These are phyloP conservation scores for Epinephelus lanceolatus DNA, from an alignment of 2,113 vertebrate genomes.

Conservation along the genomic window DNA sequence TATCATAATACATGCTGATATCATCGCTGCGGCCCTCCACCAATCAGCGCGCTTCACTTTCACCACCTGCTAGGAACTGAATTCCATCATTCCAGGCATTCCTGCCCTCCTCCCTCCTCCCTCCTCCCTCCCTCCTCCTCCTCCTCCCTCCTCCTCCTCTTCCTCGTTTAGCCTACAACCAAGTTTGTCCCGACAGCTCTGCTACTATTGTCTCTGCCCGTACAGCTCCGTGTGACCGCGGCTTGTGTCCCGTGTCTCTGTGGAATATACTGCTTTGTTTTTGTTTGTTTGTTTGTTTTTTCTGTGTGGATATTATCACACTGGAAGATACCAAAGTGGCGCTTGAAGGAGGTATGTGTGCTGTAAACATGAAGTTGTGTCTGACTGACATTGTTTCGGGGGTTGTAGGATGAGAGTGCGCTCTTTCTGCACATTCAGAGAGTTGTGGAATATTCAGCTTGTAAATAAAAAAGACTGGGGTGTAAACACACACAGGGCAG, in stretches of 20 bases:
- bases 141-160: slow-evolving; percentile 54
- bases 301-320: slow-evolving; percentile 38
- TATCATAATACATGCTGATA: slow-evolving; percentile 88
- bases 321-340: slow-evolving; percentile 83
- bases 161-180: slow-evolving; percentile 77
- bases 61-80: slow-evolving; percentile 93
- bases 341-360: slow-evolving; percentile 80
- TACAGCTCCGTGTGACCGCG: slow-evolving; percentile 9
- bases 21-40: slow-evolving; percentile 75
- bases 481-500: background rate
- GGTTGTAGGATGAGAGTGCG: slow-evolving; percentile 19
- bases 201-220: slow-evolving; percentile 59
- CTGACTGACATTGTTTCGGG: slow-evolving; percentile 47
- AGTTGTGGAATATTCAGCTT: background rate
- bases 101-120: slow-evolving; percentile 73
- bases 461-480: background rate
- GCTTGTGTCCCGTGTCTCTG: slow-evolving; percentile 7
- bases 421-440: background rate
- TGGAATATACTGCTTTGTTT: slow-evolving; percentile 23
- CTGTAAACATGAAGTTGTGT: slow-evolving; percentile 49
- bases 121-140: slow-evolving; percentile 31
- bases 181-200: slow-evolving; percentile 67
- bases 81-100: slow-evolving; percentile 96
- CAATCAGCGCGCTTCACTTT: slow-evolving; percentile 85
- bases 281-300: slow-evolving; percentile 3